Conservation (phyloP, 2,113 vertebrate genomes). For the Callocephalon fimbriatum region DNA sequence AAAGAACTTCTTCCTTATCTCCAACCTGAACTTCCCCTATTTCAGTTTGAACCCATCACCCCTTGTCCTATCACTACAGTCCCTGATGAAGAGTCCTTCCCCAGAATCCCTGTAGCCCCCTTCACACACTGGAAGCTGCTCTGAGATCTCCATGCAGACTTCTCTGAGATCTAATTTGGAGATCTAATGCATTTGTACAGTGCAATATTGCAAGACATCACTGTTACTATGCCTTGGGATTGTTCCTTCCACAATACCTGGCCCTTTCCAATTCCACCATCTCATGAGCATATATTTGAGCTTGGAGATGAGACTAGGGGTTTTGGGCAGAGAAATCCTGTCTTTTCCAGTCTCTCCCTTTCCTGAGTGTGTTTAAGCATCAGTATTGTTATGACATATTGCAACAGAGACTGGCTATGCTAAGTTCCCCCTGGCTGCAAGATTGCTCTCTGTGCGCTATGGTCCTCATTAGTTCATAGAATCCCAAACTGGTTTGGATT, state of each 20-base stretch:
- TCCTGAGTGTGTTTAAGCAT: neutral
- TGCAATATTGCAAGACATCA: neutral
- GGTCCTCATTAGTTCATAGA: neutral
- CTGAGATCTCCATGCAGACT: neutral
- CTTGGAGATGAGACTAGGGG: neutral
- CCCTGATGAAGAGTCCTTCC: neutral
- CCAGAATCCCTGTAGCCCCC: neutral
- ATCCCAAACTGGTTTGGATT: too few relatives aligned
- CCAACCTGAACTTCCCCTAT: neutral
- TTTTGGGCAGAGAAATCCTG: neutral
- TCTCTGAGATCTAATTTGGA: neutral
- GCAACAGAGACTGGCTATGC: neutral
- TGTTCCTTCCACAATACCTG: neutral
- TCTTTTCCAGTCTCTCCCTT: neutral
- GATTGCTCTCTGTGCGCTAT: neutral
- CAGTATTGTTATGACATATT: fast-evolving
- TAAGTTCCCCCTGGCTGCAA: neutral
- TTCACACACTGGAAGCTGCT: neutral
- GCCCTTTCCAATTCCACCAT: neutral
- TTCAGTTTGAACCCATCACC: neutral
- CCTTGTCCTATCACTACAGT: neutral
- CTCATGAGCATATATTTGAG: neutral
- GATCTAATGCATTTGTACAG: neutral
- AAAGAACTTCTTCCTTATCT: neutral
- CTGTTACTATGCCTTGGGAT: neutral